phyloP scores from a whole-genome alignment of 2,113 vertebrate genomes.

The Istiophorus platypterus region DNA sequence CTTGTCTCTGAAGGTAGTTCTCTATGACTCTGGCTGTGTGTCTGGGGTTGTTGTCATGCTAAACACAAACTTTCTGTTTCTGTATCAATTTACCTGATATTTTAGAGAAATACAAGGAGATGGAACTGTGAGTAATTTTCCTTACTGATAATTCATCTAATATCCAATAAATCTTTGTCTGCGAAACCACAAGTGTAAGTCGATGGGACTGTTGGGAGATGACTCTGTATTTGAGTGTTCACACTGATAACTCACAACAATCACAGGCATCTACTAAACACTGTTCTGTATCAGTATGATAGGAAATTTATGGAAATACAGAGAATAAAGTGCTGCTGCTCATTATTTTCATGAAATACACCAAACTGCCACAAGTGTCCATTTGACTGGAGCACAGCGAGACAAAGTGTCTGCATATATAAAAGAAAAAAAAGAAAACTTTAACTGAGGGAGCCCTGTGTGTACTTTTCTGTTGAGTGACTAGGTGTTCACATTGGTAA shows the following conservation, averaged over 20 bases:
- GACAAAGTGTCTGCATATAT: background rate
- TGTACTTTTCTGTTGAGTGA: background rate
- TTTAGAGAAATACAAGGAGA: background rate
- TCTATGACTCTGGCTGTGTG: background rate
- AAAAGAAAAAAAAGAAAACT: background rate
- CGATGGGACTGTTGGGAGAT: background rate
- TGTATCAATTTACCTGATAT: conserved; percentile 1
- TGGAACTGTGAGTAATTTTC: background rate
- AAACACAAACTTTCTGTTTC: conserved; percentile 1
- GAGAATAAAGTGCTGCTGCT: background rate
- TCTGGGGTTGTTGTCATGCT: background rate
- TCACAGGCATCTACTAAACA: conserved; percentile 10
- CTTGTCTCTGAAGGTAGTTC: background rate
- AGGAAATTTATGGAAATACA: conserved; percentile 38
- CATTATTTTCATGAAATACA: conserved; percentile 21
- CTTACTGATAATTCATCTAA: background rate
- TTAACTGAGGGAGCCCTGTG: background rate
- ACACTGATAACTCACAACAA: conserved; percentile 19
- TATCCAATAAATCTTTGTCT: background rate
- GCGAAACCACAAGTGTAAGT: conserved; percentile 15
- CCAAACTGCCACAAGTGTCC: conserved; percentile 17
- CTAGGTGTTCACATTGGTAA: conserved; percentile 29
- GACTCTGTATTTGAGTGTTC: conserved; percentile 7
- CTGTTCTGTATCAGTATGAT: conserved; percentile 22
- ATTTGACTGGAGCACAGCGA: conserved; percentile 19